A percentile compares a stretch with the other conserved stretches of the same genome.
Evolutionary conservation across 2,888 invertebrate genomes (phyloP).

Genomic region (Leucoptera coffeella): DNA sequence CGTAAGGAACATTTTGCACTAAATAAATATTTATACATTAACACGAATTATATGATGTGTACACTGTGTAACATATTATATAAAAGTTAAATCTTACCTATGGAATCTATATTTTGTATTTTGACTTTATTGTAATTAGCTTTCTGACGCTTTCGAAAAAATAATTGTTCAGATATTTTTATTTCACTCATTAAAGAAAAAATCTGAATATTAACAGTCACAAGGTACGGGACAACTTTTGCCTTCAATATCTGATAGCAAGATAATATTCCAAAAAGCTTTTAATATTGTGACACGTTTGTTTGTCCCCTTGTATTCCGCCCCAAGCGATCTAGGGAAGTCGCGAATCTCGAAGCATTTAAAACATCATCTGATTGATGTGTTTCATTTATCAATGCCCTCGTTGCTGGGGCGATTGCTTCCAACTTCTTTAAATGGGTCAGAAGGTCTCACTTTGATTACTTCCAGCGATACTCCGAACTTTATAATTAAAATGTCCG

Average conservation of each 20-base stretch:
- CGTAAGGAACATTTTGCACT: background rate
- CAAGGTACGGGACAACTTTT: too few relatives aligned
- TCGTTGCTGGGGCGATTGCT: constrained; percentile 14
- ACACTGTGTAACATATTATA: background rate
- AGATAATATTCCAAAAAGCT: too few relatives aligned
- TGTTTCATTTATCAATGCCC: constrained; percentile 47
- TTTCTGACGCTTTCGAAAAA: too few relatives aligned
- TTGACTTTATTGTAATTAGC: constrained; percentile 9
- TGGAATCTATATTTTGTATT: too few relatives aligned
- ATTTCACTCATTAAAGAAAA: too few relatives aligned
- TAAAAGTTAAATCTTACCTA: background rate
- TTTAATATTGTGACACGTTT: too few relatives aligned
- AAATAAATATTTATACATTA: background rate
- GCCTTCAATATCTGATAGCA: too few relatives aligned
- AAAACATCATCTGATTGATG: constrained; percentile 49
- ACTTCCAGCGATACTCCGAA: constrained; percentile 18
- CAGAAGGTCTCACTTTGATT: constrained; percentile 40
- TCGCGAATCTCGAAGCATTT: too few relatives aligned
- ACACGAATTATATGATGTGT: background rate
- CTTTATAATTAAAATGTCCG: constrained; percentile 40
- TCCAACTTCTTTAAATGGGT: constrained; percentile 38
- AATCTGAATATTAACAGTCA: too few relatives aligned
- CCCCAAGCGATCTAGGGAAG: too few relatives aligned
- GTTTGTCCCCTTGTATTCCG: too few relatives aligned
- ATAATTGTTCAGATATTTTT: too few relatives aligned